Percentiles rank a stretch among this genome's conserved stretches.
Conservation (phyloP, 2,888 invertebrate genomes). For the Drosophila quasianomalipes region DNA sequence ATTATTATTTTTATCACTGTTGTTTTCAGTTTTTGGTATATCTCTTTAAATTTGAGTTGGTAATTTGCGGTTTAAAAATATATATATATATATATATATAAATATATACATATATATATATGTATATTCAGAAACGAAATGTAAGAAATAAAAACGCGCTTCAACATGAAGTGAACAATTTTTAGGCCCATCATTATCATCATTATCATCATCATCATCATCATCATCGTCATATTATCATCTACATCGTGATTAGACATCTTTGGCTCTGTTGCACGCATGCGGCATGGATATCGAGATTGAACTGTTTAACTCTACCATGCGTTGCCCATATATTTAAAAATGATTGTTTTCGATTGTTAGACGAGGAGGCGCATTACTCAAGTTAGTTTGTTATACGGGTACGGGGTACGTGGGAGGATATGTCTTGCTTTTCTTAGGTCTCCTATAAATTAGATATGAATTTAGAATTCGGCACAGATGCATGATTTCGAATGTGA, state of each 20-base stretch:
- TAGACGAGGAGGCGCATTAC: conserved; percentile 45
- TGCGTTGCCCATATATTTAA: conserved; percentile 40
- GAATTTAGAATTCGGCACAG: conserved; percentile 68
- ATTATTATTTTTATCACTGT: conserved; percentile 16
- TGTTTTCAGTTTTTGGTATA: conserved; percentile 15
- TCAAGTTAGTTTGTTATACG: conserved; percentile 39
- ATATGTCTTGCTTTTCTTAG: conserved; percentile 50
- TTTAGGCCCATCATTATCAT: conserved; percentile 33
- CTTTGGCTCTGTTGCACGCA: conserved; percentile 18
- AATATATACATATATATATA: conserved; percentile 10
- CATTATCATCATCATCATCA: conserved; percentile 12
- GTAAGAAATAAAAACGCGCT: conserved; percentile 45
- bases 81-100: conserved; percentile 10
- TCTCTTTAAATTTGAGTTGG: conserved; percentile 37
- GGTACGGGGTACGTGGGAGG: not conserved
- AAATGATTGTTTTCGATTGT: conserved; percentile 38
- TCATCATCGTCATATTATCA: conserved; percentile 3
- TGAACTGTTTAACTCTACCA: conserved; percentile 27
- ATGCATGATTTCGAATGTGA: conserved; percentile 22
- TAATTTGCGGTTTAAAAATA: conserved; percentile 35
- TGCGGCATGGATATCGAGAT: conserved; percentile 14
- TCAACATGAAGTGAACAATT: conserved; percentile 45
- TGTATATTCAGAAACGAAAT: conserved; percentile 38
- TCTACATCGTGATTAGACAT: conserved; percentile 9
- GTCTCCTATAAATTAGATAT: conserved; percentile 70